These are phyloP conservation scores for Aspidiotus destructor DNA, from an alignment of 2,888 invertebrate species.

Conservation along the genomic window DNA sequence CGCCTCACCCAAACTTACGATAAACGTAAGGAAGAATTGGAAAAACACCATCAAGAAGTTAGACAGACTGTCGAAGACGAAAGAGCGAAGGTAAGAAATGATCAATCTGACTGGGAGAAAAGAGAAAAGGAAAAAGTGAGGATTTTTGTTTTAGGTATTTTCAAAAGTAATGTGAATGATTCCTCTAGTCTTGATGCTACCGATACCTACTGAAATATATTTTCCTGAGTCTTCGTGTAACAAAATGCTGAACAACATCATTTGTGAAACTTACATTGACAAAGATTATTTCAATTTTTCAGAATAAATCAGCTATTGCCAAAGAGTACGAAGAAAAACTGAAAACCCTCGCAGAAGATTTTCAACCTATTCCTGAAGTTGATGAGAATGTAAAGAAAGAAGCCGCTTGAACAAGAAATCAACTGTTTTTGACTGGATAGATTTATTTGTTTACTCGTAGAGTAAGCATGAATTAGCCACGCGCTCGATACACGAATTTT, in stretches of 20 bases:
- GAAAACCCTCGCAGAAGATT: conserved; percentile 36
- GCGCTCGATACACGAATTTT: too few species aligned
- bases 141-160: too few species aligned
- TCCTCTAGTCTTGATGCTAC: background rate
- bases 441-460: too few species aligned
- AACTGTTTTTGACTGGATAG: too few species aligned
- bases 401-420: background rate
- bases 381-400: conserved; percentile 15
- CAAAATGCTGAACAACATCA: background rate
- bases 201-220: too few species aligned
- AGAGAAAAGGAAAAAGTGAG: background rate
- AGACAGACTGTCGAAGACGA: conserved; percentile 58
- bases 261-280: background rate
- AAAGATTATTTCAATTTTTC: conserved; percentile 1
- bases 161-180: too few species aligned
- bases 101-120: background rate
- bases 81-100: conserved; percentile 50
- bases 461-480: too few species aligned
- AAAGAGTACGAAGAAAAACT: conserved; percentile 40
- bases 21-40: conserved; percentile 62
- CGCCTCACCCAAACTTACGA: conserved; percentile 68
- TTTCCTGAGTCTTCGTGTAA: too few species aligned
- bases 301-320: conserved; percentile 41
- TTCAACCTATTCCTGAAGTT: conserved; percentile 14
- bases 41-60: conserved; percentile 68